Evolutionary conservation across 2,113 vertebrate species (phyloP), one percentile per base, ranked within the genome.

Genomic region (Noturus placidus): DNA sequence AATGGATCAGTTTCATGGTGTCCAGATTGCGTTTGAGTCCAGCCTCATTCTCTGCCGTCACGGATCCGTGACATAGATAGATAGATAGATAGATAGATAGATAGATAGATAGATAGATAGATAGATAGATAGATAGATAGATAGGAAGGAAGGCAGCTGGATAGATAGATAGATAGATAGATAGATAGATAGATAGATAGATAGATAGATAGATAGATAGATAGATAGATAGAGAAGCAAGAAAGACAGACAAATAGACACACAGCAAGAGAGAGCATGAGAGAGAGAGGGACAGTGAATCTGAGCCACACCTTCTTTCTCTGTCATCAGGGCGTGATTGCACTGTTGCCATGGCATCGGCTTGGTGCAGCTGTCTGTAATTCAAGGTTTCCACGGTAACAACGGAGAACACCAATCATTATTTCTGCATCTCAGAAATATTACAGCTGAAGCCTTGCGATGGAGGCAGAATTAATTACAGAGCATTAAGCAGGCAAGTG

Each of bases 321-420:
- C 87, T 88, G 46, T 83, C 86, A 87, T 82, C 72, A 59, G 86
- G 91, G 86, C 87, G 86, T 89, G 84, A 91, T 88, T 88, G 86
- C 87, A 84, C 83, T 77, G 94, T 95, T 91, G 93, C 91, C 93
- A 93, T 91, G 92, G 93, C 90, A 95, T 95, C 94, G 35, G 78
- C 46, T 25, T 93, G 91, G 92, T 90, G 91, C 93, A 94, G 92
- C 94, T 94, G 92, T 94, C 93, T 93, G 93, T 92, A 93, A 92
- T 92, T 94, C 92, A 92, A 94, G 93, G 95, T 95, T 95, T 94
- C 95, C 94, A 95, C 93, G 93, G 95, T 92, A 96, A 96, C 94
- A 85, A 88, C 86, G 91, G 89, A 89, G 91, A 90, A 92, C 91
- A 89, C 84, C 91, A 90, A 94, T 91, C 89, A 92, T 94, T 92